A percentile compares a stretch with the other conserved stretches of the same genome.
These are phyloP conservation scores for Cynocephalus volans DNA, from an alignment of 2,113 vertebrate genomes.

Conservation along the genomic window DNA sequence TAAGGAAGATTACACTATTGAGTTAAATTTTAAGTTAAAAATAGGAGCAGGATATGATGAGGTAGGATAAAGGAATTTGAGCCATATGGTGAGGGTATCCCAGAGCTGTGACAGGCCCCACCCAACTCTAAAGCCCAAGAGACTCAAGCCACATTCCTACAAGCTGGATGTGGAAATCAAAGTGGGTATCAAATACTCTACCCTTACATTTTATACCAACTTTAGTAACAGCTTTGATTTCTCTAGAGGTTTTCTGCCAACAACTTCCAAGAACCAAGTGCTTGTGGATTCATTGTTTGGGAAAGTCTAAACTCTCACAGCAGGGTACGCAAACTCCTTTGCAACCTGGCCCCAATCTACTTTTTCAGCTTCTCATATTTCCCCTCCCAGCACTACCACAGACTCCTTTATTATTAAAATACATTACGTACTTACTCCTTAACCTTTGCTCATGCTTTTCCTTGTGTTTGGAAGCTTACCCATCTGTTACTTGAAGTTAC, in stretches of 20 bases:
- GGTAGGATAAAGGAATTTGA: neutral
- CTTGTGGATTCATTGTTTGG: neutral
- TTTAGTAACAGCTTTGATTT: neutral
- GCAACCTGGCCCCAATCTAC: neutral
- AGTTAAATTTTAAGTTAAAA: conserved; percentile 33
- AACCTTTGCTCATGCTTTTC: neutral
- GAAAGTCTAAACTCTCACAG: neutral
- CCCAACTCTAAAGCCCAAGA: neutral
- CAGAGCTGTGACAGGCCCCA: neutral
- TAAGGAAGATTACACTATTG: neutral
- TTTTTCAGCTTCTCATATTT: neutral
- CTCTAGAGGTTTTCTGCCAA: neutral
- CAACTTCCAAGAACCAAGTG: neutral
- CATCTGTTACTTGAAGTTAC: neutral
- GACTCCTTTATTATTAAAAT: neutral
- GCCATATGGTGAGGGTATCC: neutral
- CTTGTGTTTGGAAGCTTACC: neutral
- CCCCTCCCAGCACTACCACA: neutral
- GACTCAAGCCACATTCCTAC: neutral
- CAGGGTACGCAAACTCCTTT: neutral
- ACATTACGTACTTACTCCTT: neutral
- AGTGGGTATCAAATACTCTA: neutral
- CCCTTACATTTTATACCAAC: neutral
- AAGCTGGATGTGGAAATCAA: neutral
- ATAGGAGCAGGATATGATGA: neutral